These are phyloP conservation scores for Thymelicus acteon DNA, from an alignment of 2,888 invertebrate genomes.

Conservation along the genomic window DNA sequence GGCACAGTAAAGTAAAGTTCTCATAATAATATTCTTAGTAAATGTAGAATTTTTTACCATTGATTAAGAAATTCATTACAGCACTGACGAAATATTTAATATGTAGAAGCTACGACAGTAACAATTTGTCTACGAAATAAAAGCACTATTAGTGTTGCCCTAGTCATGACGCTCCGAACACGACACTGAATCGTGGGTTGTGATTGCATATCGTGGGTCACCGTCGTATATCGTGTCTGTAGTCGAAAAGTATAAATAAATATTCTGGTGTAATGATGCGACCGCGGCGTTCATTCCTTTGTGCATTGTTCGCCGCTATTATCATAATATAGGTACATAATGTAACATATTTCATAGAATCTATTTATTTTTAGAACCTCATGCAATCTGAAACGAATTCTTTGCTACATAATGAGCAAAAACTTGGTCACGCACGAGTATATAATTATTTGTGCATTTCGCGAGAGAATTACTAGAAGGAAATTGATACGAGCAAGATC, in stretches of 20 bases:
- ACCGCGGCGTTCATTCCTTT: constrained; percentile 41
- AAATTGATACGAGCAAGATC: constrained; percentile 11
- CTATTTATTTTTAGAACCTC: constrained; percentile 54
- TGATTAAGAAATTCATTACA: not conserved
- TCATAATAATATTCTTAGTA: no score
- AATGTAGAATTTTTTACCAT: no score
- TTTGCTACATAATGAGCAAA: constrained; percentile 33
- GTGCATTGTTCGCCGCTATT: constrained; percentile 55
- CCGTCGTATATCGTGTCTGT: constrained; percentile 13
- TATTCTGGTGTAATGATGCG: constrained; percentile 48
- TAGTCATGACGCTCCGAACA: constrained; percentile 25
- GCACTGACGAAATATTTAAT: constrained; percentile 19
- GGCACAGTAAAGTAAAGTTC: no score
- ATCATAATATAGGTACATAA: constrained; percentile 49
- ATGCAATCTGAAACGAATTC: constrained; percentile 31
- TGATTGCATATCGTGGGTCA: constrained; percentile 22
- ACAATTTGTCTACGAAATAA: constrained; percentile 33
- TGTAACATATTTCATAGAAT: constrained; percentile 49
- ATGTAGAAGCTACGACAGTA: constrained; percentile 25
- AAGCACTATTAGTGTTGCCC: constrained; percentile 23
- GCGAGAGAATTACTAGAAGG: constrained; percentile 21
- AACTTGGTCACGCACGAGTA: constrained; percentile 31
- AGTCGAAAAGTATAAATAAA: constrained; percentile 27
- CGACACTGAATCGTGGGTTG: constrained; percentile 25
- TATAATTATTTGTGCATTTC: constrained; percentile 28